Percentiles rank a stretch among this genome's conserved stretches.
Evolutionary conservation across 2,888 invertebrate species (phyloP).

Genomic region (Leptarthrus brevirostris): DNA sequence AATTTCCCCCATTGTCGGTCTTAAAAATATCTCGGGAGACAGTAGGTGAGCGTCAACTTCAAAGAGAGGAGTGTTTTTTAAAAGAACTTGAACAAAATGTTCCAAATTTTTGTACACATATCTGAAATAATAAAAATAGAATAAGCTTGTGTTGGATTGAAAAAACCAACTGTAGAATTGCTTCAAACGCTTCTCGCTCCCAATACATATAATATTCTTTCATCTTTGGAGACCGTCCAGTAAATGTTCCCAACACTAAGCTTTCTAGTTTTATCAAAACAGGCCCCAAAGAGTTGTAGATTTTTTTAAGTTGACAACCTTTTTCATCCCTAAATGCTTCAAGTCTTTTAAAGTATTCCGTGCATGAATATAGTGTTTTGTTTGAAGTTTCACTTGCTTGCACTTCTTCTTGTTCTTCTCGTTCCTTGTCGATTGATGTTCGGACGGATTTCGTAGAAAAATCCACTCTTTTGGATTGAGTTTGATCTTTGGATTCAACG

Average conservation of each 20-base stretch:
- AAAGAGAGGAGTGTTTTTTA: slow-evolving; percentile 73
- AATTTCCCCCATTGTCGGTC: slow-evolving; percentile 81
- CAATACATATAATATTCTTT: slow-evolving; percentile 81
- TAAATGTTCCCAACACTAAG: slow-evolving; percentile 81
- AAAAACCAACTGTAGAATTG: slow-evolving; percentile 75
- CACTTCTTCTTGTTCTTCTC: background rate
- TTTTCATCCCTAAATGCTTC: slow-evolving; percentile 77
- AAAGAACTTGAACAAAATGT: slow-evolving; percentile 73
- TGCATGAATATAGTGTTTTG: slow-evolving; percentile 56
- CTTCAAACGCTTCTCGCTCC: slow-evolving; percentile 82
- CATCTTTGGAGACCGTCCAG: slow-evolving; percentile 81
- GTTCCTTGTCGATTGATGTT: background rate
- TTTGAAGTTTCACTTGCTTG: background rate
- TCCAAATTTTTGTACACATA: too few relatives aligned
- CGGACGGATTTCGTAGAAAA: background rate
- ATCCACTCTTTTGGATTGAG: background rate
- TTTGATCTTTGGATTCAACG: slow-evolving; percentile 53
- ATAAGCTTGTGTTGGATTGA: too few relatives aligned
- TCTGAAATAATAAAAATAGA: slow-evolving; percentile 62
- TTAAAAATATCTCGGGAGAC: slow-evolving; percentile 79
- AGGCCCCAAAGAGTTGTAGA: slow-evolving; percentile 84
- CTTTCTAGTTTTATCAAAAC: slow-evolving; percentile 88
- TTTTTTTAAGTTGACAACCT: slow-evolving; percentile 74
- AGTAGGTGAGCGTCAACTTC: slow-evolving; percentile 82
- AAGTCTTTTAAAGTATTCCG: slow-evolving; percentile 76